Percentiles rank a stretch among this genome's conserved stretches.
Conservation (phyloP, 2,888 invertebrate genomes). For the Sisyra terminalis region DNA sequence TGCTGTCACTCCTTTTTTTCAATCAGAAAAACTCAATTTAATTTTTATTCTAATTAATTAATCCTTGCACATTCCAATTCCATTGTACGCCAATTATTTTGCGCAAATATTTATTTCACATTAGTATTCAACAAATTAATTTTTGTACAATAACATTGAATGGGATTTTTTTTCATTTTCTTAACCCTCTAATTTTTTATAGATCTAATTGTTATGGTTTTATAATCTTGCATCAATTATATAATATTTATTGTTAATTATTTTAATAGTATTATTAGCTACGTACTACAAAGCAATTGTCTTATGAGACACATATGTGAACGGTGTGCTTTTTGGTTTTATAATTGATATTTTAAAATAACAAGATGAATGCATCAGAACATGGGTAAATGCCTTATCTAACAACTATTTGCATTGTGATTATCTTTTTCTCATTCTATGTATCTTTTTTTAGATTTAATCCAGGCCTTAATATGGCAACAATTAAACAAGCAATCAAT, state of each 20-base stretch:
- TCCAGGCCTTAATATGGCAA: slow-evolving; percentile 85
- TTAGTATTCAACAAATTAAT: too few species aligned
- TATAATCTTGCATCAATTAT: background rate
- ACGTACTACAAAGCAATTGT: background rate
- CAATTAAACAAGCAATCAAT: slow-evolving; percentile 87
- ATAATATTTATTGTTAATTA: background rate
- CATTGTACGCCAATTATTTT: too few species aligned
- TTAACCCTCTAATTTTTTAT: background rate
- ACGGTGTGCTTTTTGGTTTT: too few species aligned
- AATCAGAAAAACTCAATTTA: too few species aligned
- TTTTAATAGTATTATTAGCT: slow-evolving; percentile 1
- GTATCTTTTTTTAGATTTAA: slow-evolving; percentile 54
- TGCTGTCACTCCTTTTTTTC: too few species aligned
- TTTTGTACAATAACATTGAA: too few species aligned
- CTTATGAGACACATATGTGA: slow-evolving; percentile 1
- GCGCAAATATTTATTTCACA: too few species aligned
- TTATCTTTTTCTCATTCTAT: slow-evolving; percentile 11
- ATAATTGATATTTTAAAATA: slow-evolving; percentile 7
- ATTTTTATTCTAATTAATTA: too few species aligned
- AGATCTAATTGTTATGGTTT: slow-evolving; percentile 1
- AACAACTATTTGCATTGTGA: slow-evolving; percentile 4
- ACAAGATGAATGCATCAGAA: slow-evolving; percentile 60
- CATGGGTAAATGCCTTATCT: slow-evolving; percentile 44
- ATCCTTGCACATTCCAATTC: too few species aligned
- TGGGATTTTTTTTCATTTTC: too few species aligned